Evolutionary conservation across 2,797 vertebrate species (phyloP), one percentile per base, ranked within the genome.

Genomic region (Gastrophryne carolinensis): DNA sequence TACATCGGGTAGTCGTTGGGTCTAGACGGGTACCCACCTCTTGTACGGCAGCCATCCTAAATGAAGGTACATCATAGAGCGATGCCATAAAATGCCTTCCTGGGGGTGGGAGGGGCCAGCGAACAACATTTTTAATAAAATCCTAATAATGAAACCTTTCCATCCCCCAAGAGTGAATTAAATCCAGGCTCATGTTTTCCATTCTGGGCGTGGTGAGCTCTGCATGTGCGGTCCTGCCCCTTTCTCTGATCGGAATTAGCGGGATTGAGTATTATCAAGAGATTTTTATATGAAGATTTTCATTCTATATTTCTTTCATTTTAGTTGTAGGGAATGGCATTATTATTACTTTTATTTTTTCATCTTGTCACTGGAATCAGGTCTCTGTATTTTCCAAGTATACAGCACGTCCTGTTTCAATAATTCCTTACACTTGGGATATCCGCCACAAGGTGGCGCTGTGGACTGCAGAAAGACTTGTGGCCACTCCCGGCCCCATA

Each of bases 211-310:
- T n/a, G n/a, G n/a, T n/a, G n/a, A n/a, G n/a, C n/a, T n/a, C n/a
- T n/a, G n/a, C n/a, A n/a, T n/a, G n/a, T n/a, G n/a, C n/a, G n/a
- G n/a, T n/a, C n/a, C n/a, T n/a, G n/a, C n/a, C 85, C 73, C 85
- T 85, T 81, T 83, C 87, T 87, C 61, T 58, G 30, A 62, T 88
- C 82, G n/a, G 82, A 85, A 84, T 63, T 80, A 82, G 85, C 80
- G 79, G 83, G 84, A 85, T 80, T n/a, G 78, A 90, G 86, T 87
- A 88, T 87, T 84, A 86, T 81, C 17, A 4, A 17, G 21, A 65
- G n/a, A 57, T 21, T 56, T 81, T 82, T 90, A 44, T 91, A 91
- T 87, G 85, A 56, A 79, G 78, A 15, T 41, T 39, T 24, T 37
- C 17, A 19, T 44, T 80, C 87, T 85, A 81, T 83, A 82, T 79